phyloP scores from a whole-genome alignment of 2,113 vertebrate genomes.

The Passer domesticus region DNA sequence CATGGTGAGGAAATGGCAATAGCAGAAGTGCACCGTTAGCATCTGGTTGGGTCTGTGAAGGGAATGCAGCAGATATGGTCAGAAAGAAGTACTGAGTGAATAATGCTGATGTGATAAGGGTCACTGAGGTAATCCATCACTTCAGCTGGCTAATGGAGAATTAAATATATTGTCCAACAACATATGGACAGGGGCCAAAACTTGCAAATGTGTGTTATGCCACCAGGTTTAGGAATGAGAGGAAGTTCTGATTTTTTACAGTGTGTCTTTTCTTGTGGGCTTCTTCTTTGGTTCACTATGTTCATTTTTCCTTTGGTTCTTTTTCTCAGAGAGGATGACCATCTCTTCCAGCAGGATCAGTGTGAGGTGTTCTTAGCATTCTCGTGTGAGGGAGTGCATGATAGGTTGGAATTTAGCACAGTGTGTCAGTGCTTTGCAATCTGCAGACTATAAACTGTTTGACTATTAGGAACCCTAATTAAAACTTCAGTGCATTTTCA shows the following conservation, averaged over 20 bases:
- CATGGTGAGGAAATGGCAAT: background rate
- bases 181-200: background rate
- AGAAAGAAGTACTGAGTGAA: background rate
- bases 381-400: background rate
- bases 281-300: background rate
- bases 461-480: background rate
- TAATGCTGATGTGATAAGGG: background rate
- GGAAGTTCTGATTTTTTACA: background rate
- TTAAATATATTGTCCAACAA: background rate
- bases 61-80: background rate
- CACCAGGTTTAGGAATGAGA: background rate
- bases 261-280: background rate
- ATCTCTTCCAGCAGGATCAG: background rate
- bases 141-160: background rate
- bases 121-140: background rate
- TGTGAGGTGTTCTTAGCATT: background rate
- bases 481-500: background rate
- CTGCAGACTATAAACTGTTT: background rate
- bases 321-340: background rate
- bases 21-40: background rate
- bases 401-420: background rate
- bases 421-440: background rate
- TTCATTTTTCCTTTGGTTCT: background rate
- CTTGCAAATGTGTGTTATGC: background rate
- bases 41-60: background rate